Base-by-base conservation (phyloP, 2,888 invertebrate genomes). In the Thereva nobilitata region DNA sequence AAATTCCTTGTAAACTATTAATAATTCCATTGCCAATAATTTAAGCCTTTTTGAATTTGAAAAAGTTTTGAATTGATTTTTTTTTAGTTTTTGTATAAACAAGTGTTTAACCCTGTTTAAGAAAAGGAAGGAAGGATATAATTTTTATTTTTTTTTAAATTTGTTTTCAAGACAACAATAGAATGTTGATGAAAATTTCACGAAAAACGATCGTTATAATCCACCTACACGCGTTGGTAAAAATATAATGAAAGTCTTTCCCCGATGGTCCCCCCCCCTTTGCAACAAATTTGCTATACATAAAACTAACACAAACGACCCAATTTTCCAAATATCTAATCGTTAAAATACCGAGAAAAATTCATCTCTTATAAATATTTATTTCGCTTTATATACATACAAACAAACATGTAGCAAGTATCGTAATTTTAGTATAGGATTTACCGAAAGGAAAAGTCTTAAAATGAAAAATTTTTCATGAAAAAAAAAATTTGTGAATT, bases 201-300 rank as follows among this genome's bases (percentile, higher is more conserved):
- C 42, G n/a, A 61, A 34, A 40, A 23, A 50, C 49, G 34, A 61
- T 61, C 12, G 23, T 61, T 41, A 49, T 42, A 34, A 23, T 50
- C 61, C 61, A 34, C 61, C 61, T 37, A 49, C 61, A 61, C 23
- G 23, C 50, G n/a, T 61, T 61, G 61, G 61, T 50, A 61, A 49
- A 61, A 61, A 41, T 23, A 23, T 41, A 50, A 61, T 41, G 50
- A 50, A 61, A 35, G 10, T 23, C 49, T 49, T 41, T 10, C 50
- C 61, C 38, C 49, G 1, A 2, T 2, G 23, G 23, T 23, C 2
- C 1, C 23, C 61, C 50, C 50, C 50, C 12, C 2, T 8, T 50
- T 61, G 23, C 41, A 61, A 61, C 50, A 50, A 61, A 61, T 61
- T 59, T 38, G n/a, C 47, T 8, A 59, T 40, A 6, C 37, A 5